Conservation (phyloP, 92 coral and sea anemone genomes). For the Siderastrea radians region DNA sequence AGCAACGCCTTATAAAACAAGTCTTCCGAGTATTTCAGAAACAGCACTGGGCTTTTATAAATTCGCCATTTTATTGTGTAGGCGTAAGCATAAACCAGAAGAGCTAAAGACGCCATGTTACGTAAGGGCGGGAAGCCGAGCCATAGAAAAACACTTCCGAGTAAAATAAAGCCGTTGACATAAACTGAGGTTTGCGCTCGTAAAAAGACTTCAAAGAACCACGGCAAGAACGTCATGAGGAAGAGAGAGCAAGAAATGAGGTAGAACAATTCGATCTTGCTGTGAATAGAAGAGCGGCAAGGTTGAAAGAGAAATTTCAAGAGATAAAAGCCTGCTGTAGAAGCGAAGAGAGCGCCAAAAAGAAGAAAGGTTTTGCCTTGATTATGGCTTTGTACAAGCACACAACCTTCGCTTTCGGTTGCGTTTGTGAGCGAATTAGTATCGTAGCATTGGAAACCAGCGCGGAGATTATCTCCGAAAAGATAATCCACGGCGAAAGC, state of each 20-base stretch:
- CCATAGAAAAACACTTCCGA: constrained; percentile 35
- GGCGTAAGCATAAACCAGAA: constrained; percentile 40
- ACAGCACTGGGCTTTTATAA: constrained; percentile 51
- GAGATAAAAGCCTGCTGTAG: neutral
- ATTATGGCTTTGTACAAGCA: neutral
- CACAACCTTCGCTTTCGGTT: constrained; percentile 12
- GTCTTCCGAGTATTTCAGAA: constrained; percentile 51
- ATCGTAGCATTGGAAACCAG: constrained; percentile 34
- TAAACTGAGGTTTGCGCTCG: constrained; percentile 24
- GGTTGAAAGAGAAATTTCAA: constrained; percentile 3
- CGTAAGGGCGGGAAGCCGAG: constrained; percentile 45
- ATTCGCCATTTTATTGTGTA: constrained; percentile 54
- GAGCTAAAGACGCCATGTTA: constrained; percentile 31
- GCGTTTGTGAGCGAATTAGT: neutral
- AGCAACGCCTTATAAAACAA: constrained; percentile 53
- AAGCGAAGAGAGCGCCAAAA: constrained; percentile 5
- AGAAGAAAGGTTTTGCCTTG: constrained; percentile 8
- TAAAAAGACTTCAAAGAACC: constrained; percentile 54
- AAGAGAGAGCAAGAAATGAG: constrained; percentile 16
- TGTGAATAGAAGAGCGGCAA: neutral
- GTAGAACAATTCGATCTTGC: constrained; percentile 13
- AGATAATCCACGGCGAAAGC: constrained; percentile 62
- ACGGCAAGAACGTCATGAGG: constrained; percentile 57
- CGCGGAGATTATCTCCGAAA: constrained; percentile 51
- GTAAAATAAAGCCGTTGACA: constrained; percentile 10